Evolutionary conservation across 2,888 invertebrate species (phyloP).

Genomic region (Noctua fimbriata): DNA sequence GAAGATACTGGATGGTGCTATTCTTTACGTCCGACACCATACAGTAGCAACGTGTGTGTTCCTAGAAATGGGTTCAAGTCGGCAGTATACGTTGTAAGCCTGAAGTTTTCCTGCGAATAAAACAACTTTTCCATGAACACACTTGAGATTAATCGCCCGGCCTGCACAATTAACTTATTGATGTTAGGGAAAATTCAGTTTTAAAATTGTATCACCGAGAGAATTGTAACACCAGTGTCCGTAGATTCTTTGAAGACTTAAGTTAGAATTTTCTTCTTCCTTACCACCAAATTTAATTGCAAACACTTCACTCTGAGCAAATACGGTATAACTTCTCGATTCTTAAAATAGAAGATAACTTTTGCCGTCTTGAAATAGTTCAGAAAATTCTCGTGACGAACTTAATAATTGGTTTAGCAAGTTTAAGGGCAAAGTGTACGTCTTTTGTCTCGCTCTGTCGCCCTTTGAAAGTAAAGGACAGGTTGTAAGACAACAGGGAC

Average conservation of each 20-base stretch:
- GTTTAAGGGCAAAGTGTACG: constrained; percentile 21
- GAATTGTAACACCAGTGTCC: background rate
- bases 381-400: constrained; percentile 8
- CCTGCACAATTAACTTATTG: background rate
- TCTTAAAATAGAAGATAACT: constrained; percentile 3
- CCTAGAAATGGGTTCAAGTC: background rate
- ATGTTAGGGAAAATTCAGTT: background rate
- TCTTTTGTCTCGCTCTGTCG: constrained; percentile 14
- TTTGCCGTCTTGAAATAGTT: constrained; percentile 12
- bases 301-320: background rate
- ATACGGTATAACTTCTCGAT: background rate
- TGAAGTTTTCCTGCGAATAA: background rate
- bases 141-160: background rate
- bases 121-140: background rate
- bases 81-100: background rate
- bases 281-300: too few relatives aligned
- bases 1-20: too few relatives aligned
- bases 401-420: constrained; percentile 29
- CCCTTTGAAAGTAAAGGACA: constrained; percentile 17
- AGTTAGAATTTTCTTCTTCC: background rate
- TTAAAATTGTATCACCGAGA: too few relatives aligned
- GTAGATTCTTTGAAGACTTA: background rate
- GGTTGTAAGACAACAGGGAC: constrained; percentile 2
- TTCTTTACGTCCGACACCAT: too few relatives aligned
- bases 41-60: background rate